Conservation (phyloP, 2,113 vertebrate species). For the Corythoichthys haematopterus region DNA sequence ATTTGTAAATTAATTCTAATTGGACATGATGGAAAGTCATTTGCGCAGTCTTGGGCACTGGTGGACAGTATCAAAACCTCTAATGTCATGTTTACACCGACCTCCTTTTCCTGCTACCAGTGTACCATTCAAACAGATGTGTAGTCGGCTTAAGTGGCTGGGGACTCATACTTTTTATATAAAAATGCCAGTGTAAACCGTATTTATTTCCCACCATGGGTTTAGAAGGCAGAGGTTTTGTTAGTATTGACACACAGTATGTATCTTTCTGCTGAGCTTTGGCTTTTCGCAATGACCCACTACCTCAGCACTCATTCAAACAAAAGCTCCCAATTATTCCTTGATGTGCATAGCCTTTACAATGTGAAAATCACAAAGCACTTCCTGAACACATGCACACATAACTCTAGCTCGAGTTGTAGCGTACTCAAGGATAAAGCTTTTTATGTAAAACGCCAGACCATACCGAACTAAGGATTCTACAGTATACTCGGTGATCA, state of each 20-base stretch:
- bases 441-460: background rate
- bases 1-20: background rate
- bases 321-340: no score
- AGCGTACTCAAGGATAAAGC: background rate
- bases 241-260: background rate
- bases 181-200: background rate
- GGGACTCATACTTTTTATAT: background rate
- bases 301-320: no score
- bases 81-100: background rate
- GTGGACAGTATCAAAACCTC: no score
- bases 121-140: background rate
- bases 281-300: no score
- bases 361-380: no score
- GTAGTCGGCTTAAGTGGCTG: background rate
- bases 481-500: constrained; percentile 1
- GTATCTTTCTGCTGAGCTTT: background rate
- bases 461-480: background rate
- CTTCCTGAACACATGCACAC: background rate
- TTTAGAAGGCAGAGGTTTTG: background rate
- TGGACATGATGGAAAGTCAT: background rate
- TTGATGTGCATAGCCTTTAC: no score
- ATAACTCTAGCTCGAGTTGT: background rate
- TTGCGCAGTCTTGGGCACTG: background rate
- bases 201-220: background rate
- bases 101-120: background rate